Base-by-base conservation (phyloP, 30 jellyfish, hydroid and myxozoan species). In the Nemopilema nomurai region DNA sequence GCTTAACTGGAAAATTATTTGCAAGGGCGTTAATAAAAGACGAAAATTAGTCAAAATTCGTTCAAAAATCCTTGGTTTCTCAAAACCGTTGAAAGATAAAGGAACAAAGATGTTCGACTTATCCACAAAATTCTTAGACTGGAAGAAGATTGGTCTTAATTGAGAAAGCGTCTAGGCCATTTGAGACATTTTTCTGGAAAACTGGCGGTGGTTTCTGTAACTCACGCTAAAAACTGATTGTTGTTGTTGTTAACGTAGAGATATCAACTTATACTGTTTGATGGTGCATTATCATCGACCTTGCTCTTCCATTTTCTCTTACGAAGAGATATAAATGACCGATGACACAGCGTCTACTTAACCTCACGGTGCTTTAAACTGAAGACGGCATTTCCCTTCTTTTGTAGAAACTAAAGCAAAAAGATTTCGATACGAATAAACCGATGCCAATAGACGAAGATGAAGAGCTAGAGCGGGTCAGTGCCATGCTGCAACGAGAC, bases 401-500 rank as follows among this genome's bases (percentile, higher is more conserved):
- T 84, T 13, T 27, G 66, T 41, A 63, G 94, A 75, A 18, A 50
- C 25, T 70, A 52, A 69, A 53, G 85, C 85, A 66, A 63, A 68
- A 16, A n/a, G 78, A 63, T 51, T 33, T 25, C 70, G 89, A 71
- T 29, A 81, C 96, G 0, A 8, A 3, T 62, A 75, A 66, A 49
- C 90, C 98, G 16, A 49, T 77, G 57, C 92, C 95, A n/a, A 87
- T 92, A 63, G 81, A 74, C 49, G 96, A 92, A 50, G 72, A 76
- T 4, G 98, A 92, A 30, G 98, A 92, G 74, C 67, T 87, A 33
- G 97, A 92, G 71, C 66, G 98, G 23, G 32, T 88, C 3, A 81
- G 96, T 19, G 88, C 83, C 23, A 77, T 92, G 90, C 8, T 86
- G 92, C 98, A 88, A 53, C 77, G 98, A 57, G 98, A 92, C 72